phyloP scores from a whole-genome alignment of 2,797 vertebrate genomes.

The Tenualosa thibaudeaui region DNA sequence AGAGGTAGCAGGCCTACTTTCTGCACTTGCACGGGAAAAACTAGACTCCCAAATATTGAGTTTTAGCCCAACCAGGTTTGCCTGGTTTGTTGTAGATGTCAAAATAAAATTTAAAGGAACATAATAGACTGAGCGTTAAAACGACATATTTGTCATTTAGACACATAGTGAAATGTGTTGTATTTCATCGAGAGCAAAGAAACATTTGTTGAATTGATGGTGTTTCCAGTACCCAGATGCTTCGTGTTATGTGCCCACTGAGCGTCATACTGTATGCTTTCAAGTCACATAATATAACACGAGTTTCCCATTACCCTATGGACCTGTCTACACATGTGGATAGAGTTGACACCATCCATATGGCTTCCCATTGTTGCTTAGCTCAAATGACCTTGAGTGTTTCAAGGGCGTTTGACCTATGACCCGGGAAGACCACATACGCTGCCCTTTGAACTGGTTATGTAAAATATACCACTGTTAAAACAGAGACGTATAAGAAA shows the following conservation, averaged over 20 bases:
- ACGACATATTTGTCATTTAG: neutral
- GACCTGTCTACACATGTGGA: conserved; percentile 53
- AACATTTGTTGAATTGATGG: neutral
- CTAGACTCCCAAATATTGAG: neutral
- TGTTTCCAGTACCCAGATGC: neutral
- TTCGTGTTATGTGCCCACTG: neutral
- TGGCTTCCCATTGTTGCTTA: conserved; percentile 84
- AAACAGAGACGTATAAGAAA: conserved; percentile 73
- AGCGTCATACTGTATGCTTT: neutral
- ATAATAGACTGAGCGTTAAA: neutral
- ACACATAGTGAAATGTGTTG: neutral
- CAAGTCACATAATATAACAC: neutral
- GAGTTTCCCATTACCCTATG: conserved; percentile 1
- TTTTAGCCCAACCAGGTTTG: neutral
- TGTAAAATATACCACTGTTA: conserved; percentile 77
- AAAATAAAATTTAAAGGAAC: neutral
- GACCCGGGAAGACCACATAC: conserved; percentile 87
- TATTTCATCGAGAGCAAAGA: neutral
- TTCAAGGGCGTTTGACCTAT: conserved; percentile 87
- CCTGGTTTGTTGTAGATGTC: neutral
- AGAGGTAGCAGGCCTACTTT: neutral
- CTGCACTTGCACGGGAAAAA: neutral
- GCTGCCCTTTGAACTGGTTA: conserved; percentile 72
- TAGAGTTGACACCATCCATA: conserved; percentile 87
- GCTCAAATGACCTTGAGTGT: conserved; percentile 77